Evolutionary conservation across 2,888 invertebrate genomes (phyloP).

Genomic region (Caenorhabditis sulstoni): DNA sequence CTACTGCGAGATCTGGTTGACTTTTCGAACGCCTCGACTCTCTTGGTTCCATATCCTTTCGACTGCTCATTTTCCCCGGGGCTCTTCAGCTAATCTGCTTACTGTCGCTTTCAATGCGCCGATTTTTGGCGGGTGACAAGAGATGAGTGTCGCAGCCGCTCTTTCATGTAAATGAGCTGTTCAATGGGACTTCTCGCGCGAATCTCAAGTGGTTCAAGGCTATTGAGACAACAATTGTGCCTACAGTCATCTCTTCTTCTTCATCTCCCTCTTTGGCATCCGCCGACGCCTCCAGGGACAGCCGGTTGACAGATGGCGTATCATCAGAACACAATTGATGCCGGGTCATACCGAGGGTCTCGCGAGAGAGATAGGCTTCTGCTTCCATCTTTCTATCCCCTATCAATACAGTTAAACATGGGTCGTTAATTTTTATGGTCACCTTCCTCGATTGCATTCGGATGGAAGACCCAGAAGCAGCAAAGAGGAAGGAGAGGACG

Average conservation of each 20-base stretch:
- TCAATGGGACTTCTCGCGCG: slow-evolving; percentile 40
- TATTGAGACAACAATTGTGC: slow-evolving; percentile 56
- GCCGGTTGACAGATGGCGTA: slow-evolving; percentile 57
- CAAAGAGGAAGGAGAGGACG: not conserved
- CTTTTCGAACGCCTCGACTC: slow-evolving; percentile 2
- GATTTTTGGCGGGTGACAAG: slow-evolving; percentile 27
- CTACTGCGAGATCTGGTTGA: slow-evolving; percentile 1
- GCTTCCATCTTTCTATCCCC: slow-evolving; percentile 17
- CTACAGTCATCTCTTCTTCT: slow-evolving; percentile 44
- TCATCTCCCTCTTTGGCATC: slow-evolving; percentile 26
- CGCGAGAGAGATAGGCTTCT: slow-evolving; percentile 14
- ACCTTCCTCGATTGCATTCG: slow-evolving; percentile 3
- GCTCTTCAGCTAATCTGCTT: slow-evolving; percentile 4
- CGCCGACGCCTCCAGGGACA: slow-evolving; percentile 42
- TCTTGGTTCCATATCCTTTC: not conserved
- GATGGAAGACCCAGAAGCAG: slow-evolving; percentile 1
- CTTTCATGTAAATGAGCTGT: slow-evolving; percentile 59
- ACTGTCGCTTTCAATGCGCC: slow-evolving; percentile 12
- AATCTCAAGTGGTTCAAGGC: slow-evolving; percentile 33
- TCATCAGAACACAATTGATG: slow-evolving; percentile 50
- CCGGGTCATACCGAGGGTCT: slow-evolving; percentile 36
- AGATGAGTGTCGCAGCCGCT: slow-evolving; percentile 30
- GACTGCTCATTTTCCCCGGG: not conserved
- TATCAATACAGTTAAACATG: slow-evolving; percentile 55
- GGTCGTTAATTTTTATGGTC: slow-evolving; percentile 55